phyloP scores from a whole-genome alignment of 1,140 invertebrate species.

The Drosophila simulans region DNA sequence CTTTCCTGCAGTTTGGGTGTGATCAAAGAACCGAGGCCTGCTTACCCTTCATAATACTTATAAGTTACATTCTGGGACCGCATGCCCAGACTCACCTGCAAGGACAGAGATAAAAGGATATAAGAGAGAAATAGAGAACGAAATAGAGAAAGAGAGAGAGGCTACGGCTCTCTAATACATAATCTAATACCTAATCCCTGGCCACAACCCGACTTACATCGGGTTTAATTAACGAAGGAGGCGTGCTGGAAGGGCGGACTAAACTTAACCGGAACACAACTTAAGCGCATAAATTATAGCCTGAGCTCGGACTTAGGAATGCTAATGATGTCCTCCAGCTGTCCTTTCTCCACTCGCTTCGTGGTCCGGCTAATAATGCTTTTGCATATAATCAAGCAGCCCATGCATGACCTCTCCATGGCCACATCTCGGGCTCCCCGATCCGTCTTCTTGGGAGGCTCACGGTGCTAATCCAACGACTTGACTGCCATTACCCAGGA shows the following conservation, averaged over 20 bases:
- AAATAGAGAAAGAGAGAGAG: no score
- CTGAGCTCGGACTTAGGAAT: constrained; percentile 53
- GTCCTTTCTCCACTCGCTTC: constrained; percentile 14
- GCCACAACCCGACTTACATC: constrained; percentile 32
- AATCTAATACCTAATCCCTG: constrained; percentile 49
- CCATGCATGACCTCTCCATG: constrained; percentile 56
- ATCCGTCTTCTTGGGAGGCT: constrained; percentile 34
- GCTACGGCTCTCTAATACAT: constrained; percentile 23
- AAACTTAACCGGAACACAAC: constrained; percentile 30
- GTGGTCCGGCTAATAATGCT: constrained; percentile 45
- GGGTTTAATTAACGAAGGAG: constrained; percentile 50
- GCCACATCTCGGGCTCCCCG: not conserved
- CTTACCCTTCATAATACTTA: not conserved
- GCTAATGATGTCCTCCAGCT: constrained; percentile 64
- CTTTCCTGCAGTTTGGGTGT: constrained; percentile 15
- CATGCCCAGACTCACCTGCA: constrained; percentile 43
- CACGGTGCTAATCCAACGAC: constrained; percentile 74
- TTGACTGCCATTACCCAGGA: constrained; percentile 72
- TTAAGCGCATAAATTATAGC: constrained; percentile 63
- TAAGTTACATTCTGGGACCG: not conserved
- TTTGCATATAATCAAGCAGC: constrained; percentile 75
- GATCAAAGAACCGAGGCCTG: constrained; percentile 4
- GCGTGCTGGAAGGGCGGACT: constrained; percentile 27
- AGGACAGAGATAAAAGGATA: constrained; percentile 22
- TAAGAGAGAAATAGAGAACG: no score